phyloP scores from a whole-genome alignment of 2,113 vertebrate species.

The Saguinus midas region DNA sequence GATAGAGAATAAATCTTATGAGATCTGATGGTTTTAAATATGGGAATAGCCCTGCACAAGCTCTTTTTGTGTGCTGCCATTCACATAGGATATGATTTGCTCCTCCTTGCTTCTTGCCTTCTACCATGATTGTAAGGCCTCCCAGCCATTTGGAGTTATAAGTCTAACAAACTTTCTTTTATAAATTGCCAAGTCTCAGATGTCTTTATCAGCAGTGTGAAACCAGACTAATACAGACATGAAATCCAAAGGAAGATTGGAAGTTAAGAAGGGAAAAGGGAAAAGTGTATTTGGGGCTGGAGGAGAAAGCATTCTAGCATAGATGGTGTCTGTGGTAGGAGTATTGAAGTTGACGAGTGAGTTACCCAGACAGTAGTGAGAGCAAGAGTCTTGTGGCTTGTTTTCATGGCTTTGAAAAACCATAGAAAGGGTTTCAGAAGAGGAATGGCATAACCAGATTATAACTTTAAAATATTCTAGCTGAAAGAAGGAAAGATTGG shows the following conservation, averaged over 20 bases:
- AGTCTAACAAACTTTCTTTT: too few relatives aligned
- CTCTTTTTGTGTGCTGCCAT: too few relatives aligned
- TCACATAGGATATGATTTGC: too few relatives aligned
- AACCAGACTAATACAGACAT: too few relatives aligned
- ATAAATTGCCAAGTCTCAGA: too few relatives aligned
- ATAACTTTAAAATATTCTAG: background rate
- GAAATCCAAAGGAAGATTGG: background rate
- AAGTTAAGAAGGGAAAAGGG: background rate
- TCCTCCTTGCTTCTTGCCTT: too few relatives aligned
- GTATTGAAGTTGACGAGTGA: accelerated
- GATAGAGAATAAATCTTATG: too few relatives aligned
- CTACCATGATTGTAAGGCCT: too few relatives aligned
- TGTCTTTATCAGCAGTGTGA: too few relatives aligned
- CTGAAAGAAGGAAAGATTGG: background rate
- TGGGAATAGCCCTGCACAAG: too few relatives aligned
- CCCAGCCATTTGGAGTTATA: too few relatives aligned
- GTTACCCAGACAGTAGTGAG: background rate
- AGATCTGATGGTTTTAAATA: too few relatives aligned
- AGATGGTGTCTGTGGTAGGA: background rate
- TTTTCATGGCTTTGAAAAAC: background rate
- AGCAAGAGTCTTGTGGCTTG: background rate
- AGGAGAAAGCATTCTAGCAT: background rate
- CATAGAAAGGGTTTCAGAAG: background rate
- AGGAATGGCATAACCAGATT: background rate
- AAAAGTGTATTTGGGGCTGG: background rate